phyloP scores from a whole-genome alignment of 2,888 invertebrate genomes.

The Coelopa pilipes region DNA sequence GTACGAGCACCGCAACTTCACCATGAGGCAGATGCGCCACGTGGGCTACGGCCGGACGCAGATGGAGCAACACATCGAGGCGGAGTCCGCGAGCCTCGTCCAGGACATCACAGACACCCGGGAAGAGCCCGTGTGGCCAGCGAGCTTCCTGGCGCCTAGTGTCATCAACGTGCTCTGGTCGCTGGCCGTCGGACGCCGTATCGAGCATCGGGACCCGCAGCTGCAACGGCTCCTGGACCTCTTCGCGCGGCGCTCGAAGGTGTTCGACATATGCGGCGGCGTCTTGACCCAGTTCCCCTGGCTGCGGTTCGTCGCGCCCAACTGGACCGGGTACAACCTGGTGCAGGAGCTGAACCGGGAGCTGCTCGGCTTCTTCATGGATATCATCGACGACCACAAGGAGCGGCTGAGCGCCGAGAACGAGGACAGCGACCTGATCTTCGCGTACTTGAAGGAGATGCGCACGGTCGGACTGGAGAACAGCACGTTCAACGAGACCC shows the following conservation, averaged over 20 bases:
- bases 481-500: slow-evolving; percentile 70
- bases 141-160: slow-evolving; percentile 68
- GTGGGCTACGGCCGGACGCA: slow-evolving; percentile 71
- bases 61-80: slow-evolving; percentile 70
- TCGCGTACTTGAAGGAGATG: slow-evolving; percentile 74
- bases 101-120: slow-evolving; percentile 52
- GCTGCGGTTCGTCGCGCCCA: slow-evolving; percentile 73
- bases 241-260: slow-evolving; percentile 68
- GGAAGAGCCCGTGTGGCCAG: slow-evolving; percentile 58
- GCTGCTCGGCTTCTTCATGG: slow-evolving; percentile 70
- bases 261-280: slow-evolving; percentile 73
- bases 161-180: slow-evolving; percentile 77
- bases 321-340: slow-evolving; percentile 72
- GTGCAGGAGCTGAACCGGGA: slow-evolving; percentile 70
- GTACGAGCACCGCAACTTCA: slow-evolving; percentile 71
- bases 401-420: slow-evolving; percentile 66
- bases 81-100: slow-evolving; percentile 69
- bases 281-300: slow-evolving; percentile 73
- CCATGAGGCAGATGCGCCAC: slow-evolving; percentile 69
- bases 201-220: slow-evolving; percentile 66
- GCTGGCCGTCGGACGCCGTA: slow-evolving; percentile 69
- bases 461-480: slow-evolving; percentile 50
- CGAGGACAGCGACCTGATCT: slow-evolving; percentile 71
- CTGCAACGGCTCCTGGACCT: slow-evolving; percentile 67
- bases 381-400: slow-evolving; percentile 71